Evolutionary conservation across 1,140 invertebrate species (phyloP), one percentile per base, ranked within the genome.

Genomic region (Coenobita brevimanus): DNA sequence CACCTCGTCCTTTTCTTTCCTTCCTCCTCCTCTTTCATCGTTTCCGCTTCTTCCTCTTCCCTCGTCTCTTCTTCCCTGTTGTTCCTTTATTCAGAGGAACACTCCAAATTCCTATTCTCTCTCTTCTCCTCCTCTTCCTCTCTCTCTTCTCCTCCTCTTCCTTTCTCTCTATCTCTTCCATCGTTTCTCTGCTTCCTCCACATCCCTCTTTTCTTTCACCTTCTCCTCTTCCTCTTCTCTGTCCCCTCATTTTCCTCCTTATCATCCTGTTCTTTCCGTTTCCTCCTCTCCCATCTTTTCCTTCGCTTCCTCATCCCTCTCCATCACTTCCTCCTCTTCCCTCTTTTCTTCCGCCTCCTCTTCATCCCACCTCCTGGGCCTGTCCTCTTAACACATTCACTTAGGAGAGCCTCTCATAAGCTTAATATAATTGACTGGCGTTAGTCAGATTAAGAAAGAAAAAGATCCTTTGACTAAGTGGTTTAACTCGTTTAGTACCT

Each of bases 301-400:
- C 57, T 24, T 36, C 30, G 27, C 27, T 60, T 67, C 46, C 21
- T 36, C 27, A 57, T 21, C 60, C 27, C 62, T 43, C 62, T 46
- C 80, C 27, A 38, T 79, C 76, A 27, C 41, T 57, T 33, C 54
- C 76, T 54, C 76, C 24, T n/a, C 54, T n/a, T 54, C 50, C 24
- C 76, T 27, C 41, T 75, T 41, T 75, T n/a, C 43, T n/a, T 75
- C 41, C 67, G 36, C n/a, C 30, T 38, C 41, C 67, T 33, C 67
- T 71, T 33, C 33, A n/a, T 21, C 62, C 54, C 54, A 57, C 13
- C 54, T 13, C 54, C 13, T n/a, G n/a, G n/a, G n/a, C 54, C 54
- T 57, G n/a, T 57, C 54, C 13, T n/a, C 13, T 10, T 57, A 57
- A 57, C 54, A 10, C 21, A n/a, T 21, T 30, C 33, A n/a, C n/a